Conservation (phyloP, 2,797 vertebrate species). For the Astyanax mexicanus region DNA sequence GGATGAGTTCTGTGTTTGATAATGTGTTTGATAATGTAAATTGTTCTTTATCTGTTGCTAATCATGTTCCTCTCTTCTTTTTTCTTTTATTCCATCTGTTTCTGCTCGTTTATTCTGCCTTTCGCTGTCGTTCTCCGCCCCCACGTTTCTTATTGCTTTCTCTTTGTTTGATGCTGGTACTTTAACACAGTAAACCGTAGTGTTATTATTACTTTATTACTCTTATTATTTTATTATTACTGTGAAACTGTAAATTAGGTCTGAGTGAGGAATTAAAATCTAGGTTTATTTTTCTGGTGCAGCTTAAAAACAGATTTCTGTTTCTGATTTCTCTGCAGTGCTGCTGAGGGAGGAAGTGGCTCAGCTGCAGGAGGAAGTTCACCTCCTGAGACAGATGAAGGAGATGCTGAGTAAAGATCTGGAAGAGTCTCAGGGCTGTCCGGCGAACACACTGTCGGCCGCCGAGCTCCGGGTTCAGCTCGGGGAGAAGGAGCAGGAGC, state of each 20-base stretch:
- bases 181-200: background rate
- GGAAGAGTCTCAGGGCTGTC: slow-evolving; percentile 84
- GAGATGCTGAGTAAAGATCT: slow-evolving; percentile 86
- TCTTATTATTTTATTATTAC: background rate
- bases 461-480: slow-evolving; percentile 87
- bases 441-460: slow-evolving; percentile 80
- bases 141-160: background rate
- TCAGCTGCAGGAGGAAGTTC: slow-evolving; percentile 87
- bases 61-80: background rate
- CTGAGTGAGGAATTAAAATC: background rate
- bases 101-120: background rate
- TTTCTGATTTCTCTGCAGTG: slow-evolving; percentile 50
- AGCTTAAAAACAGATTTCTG: no score
- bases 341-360: slow-evolving; percentile 83
- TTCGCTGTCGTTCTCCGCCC: background rate
- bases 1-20: no score
- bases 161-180: background rate
- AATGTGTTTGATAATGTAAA: no score
- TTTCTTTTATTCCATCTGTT: background rate
- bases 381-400: slow-evolving; percentile 88
- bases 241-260: background rate
- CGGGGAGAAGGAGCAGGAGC: slow-evolving; percentile 86
- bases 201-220: no score
- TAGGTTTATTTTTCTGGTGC: no score
- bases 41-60: no score